These are phyloP conservation scores for Drosophila recens DNA, from an alignment of 2,888 invertebrate species.

Conservation along the genomic window DNA sequence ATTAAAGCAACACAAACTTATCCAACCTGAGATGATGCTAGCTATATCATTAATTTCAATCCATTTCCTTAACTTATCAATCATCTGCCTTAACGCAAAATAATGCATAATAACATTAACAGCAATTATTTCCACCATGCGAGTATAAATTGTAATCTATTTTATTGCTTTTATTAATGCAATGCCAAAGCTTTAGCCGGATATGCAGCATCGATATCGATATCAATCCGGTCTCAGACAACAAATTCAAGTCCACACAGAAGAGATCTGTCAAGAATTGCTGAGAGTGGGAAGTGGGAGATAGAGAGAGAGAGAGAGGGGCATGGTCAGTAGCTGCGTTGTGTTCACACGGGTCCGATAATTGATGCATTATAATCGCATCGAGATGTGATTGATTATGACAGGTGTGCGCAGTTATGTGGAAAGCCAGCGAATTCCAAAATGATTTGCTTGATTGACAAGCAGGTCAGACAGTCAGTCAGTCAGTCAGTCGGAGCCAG, in stretches of 20 bases:
- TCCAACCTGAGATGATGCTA: background rate
- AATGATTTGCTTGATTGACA: constrained; percentile 79
- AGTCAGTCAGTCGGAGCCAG: constrained; percentile 10
- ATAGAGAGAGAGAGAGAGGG: background rate
- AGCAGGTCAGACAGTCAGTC: constrained; percentile 61
- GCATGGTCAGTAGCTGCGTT: constrained; percentile 39
- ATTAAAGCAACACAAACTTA: background rate
- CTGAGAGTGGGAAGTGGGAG: background rate
- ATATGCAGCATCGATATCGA: constrained; percentile 49
- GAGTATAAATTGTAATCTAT: constrained; percentile 1
- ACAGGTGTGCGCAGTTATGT: constrained; percentile 75
- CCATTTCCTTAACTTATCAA: background rate
- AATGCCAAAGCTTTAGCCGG: constrained; percentile 42
- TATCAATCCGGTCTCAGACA: constrained; percentile 42
- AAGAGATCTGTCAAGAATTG: constrained; percentile 12
- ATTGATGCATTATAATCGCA: constrained; percentile 77
- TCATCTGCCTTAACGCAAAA: constrained; percentile 1
- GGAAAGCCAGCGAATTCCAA: constrained; percentile 67
- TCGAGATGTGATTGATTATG: constrained; percentile 76
- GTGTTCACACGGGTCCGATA: constrained; percentile 68
- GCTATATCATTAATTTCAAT: background rate
- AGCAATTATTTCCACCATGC: background rate
- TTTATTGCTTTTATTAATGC: constrained; percentile 6
- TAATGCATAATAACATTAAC: background rate
- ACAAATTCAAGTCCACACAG: background rate